These are phyloP conservation scores for Popillia japonica DNA, from an alignment of 1,140 invertebrate genomes.

Conservation along the genomic window DNA sequence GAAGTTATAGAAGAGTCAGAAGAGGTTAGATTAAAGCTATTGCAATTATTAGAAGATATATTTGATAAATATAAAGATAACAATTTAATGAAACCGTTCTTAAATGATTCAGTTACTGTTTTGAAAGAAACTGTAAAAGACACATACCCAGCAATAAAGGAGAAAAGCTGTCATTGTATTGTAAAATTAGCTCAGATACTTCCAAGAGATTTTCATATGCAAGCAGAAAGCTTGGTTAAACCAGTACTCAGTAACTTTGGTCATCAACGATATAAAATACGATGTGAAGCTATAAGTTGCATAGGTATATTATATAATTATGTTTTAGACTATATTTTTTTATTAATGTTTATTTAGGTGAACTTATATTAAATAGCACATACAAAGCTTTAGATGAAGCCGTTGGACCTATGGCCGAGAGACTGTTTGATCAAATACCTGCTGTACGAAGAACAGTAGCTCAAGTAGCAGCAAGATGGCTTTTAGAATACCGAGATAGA, in stretches of 20 bases:
- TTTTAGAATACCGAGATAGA: slow-evolving; percentile 74
- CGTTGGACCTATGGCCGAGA: slow-evolving; percentile 69
- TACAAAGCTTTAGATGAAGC: slow-evolving; percentile 69
- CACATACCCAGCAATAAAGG: slow-evolving; percentile 80
- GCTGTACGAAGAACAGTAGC: slow-evolving; percentile 73
- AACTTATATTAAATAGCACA: slow-evolving; percentile 55
- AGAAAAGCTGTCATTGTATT: slow-evolving; percentile 76
- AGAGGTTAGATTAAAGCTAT: slow-evolving; percentile 79
- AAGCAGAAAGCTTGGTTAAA: slow-evolving; percentile 75
- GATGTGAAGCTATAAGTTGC: slow-evolving; percentile 75
- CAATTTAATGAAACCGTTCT: slow-evolving; percentile 68
- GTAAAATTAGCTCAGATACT: slow-evolving; percentile 70
- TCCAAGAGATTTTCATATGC: slow-evolving; percentile 75
- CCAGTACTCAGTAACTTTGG: slow-evolving; percentile 75
- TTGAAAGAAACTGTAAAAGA: slow-evolving; percentile 76
- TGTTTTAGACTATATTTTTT: slow-evolving; percentile 43
- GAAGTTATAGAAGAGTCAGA: slow-evolving; percentile 86
- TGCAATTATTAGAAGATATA: slow-evolving; percentile 72
- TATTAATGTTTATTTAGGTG: slow-evolving; percentile 45
- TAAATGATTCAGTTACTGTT: slow-evolving; percentile 80
- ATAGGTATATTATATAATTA: slow-evolving; percentile 65
- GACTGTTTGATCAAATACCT: slow-evolving; percentile 78
- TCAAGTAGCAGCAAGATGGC: slow-evolving; percentile 72
- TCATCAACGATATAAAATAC: slow-evolving; percentile 84
- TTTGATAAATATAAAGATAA: slow-evolving; percentile 70